Evolutionary conservation across 2,888 invertebrate genomes (phyloP).

Genomic region (Zelleria hepariella): DNA sequence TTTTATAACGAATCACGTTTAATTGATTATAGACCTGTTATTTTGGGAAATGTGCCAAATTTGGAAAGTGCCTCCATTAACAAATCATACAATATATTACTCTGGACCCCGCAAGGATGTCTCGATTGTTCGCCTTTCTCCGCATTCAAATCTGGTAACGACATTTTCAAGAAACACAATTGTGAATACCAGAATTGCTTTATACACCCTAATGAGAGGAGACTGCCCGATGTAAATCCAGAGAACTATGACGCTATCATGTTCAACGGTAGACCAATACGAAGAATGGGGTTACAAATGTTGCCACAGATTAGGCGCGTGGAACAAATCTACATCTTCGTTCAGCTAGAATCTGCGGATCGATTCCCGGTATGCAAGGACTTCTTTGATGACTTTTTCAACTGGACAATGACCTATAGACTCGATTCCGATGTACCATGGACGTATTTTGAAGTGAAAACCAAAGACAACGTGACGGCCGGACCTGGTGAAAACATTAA

Average conservation of each 20-base stretch:
- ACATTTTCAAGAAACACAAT: background rate
- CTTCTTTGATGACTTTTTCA: conserved; percentile 5
- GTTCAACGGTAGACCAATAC: conserved; percentile 2
- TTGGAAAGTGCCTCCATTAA: no score
- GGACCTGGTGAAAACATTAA: background rate
- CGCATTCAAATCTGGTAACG: background rate
- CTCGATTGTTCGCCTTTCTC: background rate
- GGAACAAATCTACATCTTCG: conserved; percentile 3
- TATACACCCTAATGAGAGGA: background rate
- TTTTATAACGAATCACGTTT: no score
- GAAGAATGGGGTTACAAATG: background rate
- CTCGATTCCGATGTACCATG: conserved; percentile 3
- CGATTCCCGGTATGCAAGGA: conserved; percentile 4
- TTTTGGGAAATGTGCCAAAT: no score
- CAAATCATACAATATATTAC: background rate
- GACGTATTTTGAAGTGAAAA: conserved; percentile 3
- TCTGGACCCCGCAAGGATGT: background rate
- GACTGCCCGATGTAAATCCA: background rate
- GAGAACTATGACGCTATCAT: conserved; percentile 2
- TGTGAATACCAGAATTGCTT: conserved; percentile 4
- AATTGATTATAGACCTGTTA: no score
- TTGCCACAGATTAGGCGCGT: background rate
- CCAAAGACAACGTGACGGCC: background rate
- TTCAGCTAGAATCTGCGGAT: conserved; percentile 5
- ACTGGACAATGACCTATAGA: conserved; percentile 5